These are phyloP conservation scores for Popillia japonica DNA, from an alignment of 1,140 invertebrate species.

Conservation along the genomic window DNA sequence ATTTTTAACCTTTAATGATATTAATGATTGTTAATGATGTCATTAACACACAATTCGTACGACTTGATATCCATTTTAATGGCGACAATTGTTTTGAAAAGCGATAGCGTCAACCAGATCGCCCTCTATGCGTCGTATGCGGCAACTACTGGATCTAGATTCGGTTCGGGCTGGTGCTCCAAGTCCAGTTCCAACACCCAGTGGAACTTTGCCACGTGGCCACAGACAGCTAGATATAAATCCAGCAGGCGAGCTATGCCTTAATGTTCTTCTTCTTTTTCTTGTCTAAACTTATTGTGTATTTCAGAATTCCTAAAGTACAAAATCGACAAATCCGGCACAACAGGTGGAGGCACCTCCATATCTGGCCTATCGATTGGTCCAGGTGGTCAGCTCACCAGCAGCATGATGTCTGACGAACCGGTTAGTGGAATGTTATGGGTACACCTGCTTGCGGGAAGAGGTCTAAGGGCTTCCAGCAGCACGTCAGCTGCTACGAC, in stretches of 20 bases:
- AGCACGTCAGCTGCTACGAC: constrained; percentile 71
- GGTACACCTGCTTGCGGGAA: constrained; percentile 89
- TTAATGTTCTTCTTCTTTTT: constrained; percentile 23
- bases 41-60: background rate
- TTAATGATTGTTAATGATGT: background rate
- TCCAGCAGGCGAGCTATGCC: constrained; percentile 72
- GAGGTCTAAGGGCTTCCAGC: constrained; percentile 82
- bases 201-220: constrained; percentile 75
- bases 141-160: constrained; percentile 79
- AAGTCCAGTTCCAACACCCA: constrained; percentile 75
- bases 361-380: constrained; percentile 59
- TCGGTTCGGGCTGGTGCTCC: constrained; percentile 67
- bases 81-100: constrained; percentile 43
- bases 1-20: background rate
- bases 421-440: constrained; percentile 89
- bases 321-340: constrained; percentile 82
- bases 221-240: constrained; percentile 85
- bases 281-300: constrained; percentile 40
- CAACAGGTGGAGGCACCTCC: constrained; percentile 58
- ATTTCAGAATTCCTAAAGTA: constrained; percentile 87
- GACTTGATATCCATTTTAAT: constrained; percentile 7
- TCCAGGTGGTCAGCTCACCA: constrained; percentile 61
- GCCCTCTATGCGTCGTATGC: constrained; percentile 77
- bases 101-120: constrained; percentile 66
- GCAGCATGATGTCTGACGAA: constrained; percentile 61